Evolutionary conservation across 2,113 vertebrate species (phyloP).

Genomic region (Plectropomus leopardus): DNA sequence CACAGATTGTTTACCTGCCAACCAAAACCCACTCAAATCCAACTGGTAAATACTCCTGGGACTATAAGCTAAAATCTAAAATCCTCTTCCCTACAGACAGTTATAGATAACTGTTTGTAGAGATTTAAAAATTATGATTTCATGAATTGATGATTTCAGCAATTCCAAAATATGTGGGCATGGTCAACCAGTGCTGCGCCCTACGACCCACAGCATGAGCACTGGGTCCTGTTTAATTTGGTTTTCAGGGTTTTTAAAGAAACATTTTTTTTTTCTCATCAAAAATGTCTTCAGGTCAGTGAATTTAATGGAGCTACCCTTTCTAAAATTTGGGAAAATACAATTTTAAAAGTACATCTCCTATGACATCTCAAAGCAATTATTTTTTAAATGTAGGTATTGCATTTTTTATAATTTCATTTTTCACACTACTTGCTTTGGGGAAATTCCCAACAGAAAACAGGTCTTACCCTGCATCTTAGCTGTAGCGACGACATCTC

Average conservation of each 20-base stretch:
- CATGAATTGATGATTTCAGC: too few relatives aligned
- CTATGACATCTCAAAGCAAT: background rate
- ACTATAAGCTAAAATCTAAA: too few relatives aligned
- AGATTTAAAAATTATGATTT: background rate
- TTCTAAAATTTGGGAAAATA: background rate
- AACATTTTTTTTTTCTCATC: background rate
- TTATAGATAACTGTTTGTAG: too few relatives aligned
- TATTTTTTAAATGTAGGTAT: background rate
- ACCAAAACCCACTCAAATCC: too few relatives aligned
- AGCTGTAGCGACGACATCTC: slow-evolving; percentile 92
- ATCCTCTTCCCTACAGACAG: too few relatives aligned
- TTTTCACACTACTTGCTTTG: background rate
- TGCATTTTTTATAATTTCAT: background rate
- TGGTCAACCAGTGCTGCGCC: background rate
- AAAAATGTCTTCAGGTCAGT: background rate
- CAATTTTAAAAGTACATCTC: background rate
- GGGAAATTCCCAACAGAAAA: background rate
- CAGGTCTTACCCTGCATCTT: slow-evolving; percentile 94
- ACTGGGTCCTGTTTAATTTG: background rate
- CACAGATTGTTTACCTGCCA: too few relatives aligned
- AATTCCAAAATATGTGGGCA: background rate
- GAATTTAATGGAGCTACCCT: background rate
- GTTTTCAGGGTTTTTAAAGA: background rate
- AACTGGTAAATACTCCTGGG: too few relatives aligned
- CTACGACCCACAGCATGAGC: background rate